Evolutionary conservation across 2,888 invertebrate genomes (phyloP), one percentile per base, ranked within the genome.

Genomic region (Polylopha cassiicola): DNA sequence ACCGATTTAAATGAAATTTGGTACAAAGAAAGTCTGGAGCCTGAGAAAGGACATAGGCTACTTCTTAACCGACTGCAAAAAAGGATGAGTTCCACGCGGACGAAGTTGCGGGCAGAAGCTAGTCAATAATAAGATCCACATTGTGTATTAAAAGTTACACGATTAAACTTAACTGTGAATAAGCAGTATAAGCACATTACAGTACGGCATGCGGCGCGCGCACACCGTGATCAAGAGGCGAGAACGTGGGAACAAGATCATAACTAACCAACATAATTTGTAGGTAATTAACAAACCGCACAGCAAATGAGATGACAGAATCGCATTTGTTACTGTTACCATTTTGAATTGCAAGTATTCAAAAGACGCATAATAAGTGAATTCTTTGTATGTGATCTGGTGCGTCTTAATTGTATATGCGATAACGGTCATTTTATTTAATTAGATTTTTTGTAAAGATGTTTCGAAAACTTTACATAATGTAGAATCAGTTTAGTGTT

Each of bases 151-250:
- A 82, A 82, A 79, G 75, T 70, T 69, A 48, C 50, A 57, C 73
- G 77, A 80, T 81, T 80, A 81, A 76, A 75, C 62, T 62, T 70
- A 70, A 76, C 73, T 75, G 62, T 73, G 77, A 75, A 79, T 81
- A 81, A n/a, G n/a, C n/a, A n/a, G n/a, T n/a, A 80, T 82, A 81
- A 80, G 81, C 78, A 79, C 79, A 82, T 81, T 79, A 80, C 70
- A 72, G 67, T 66, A 70, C 73, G 67, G 79, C 79, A 79, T 81
- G 79, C 81, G 76, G 72, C 74, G 74, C 73, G 62, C 68, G 69
- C 74, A 71, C 73, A 72, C 67, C 73, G 62, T 74, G 76, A 78
- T 76, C 73, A 75, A 77, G 66, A 63, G 70, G 66, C 67, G 66
- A 57, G 66, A 74, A 79, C 81, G 82, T 84, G 84, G 80, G 82